Evolutionary conservation across 1,140 invertebrate species (phyloP).

Genomic region (Pseudomyrmex pallidus): DNA sequence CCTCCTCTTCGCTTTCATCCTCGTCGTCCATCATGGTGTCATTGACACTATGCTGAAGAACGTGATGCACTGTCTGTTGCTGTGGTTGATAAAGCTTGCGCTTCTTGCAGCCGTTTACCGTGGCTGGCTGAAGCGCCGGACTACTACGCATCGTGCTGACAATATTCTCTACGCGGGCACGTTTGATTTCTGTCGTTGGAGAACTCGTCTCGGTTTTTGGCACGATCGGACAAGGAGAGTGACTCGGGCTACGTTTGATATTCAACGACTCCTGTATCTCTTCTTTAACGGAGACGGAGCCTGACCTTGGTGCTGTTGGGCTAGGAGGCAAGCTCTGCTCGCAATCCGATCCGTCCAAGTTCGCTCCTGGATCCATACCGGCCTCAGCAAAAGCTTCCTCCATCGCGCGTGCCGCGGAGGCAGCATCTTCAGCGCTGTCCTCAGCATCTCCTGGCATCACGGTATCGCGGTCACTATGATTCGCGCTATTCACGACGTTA

Average conservation of each 20-base stretch:
- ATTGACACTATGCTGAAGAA: conserved; percentile 86
- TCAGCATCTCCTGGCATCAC: conserved; percentile 88
- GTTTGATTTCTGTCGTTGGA: conserved; percentile 91
- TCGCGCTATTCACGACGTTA: conserved; percentile 81
- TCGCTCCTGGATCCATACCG: conserved; percentile 86
- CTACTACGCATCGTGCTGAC: conserved; percentile 96
- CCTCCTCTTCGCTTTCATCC: conserved; percentile 91
- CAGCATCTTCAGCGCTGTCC: conserved; percentile 86
- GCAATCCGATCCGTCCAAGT: conserved; percentile 89
- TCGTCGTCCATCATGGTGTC: conserved; percentile 90
- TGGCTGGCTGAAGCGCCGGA: conserved; percentile 89
- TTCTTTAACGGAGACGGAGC: conserved; percentile 85
- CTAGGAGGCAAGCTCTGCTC: conserved; percentile 87
- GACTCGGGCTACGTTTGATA: conserved; percentile 83
- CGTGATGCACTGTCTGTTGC: conserved; percentile 89
- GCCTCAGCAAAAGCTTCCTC: conserved; percentile 87
- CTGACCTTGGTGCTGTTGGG: conserved; percentile 87
- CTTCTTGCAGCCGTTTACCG: conserved; percentile 97
- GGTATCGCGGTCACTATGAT: conserved; percentile 82
- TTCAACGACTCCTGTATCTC: conserved; percentile 88
- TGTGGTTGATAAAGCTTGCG: conserved; percentile 98
- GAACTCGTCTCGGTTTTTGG: conserved; percentile 81
- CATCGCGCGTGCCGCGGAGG: conserved; percentile 87
- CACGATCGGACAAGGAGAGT: conserved; percentile 82
- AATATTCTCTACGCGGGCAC: conserved; percentile 97